Base-by-base conservation (phyloP, 2,113 vertebrate genomes). In the Struthio camelus region DNA sequence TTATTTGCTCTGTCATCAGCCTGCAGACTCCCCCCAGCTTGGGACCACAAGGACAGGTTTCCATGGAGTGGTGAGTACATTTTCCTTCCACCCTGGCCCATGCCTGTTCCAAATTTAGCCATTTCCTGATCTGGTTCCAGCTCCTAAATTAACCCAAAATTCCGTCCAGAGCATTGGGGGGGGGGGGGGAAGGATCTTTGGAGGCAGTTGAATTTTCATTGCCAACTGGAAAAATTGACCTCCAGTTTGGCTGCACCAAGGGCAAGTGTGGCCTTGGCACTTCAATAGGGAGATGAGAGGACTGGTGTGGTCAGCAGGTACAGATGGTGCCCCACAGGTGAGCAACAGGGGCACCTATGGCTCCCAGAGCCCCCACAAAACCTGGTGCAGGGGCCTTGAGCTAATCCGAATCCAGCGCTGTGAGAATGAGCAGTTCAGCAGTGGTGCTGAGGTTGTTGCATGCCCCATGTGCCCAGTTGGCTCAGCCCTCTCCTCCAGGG, bases 101-200 rank as follows among this genome's bases (percentile, higher is more conserved):
- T 6, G 66, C 34, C 79, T 83, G 12, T 75, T 93, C 78, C 76
- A 90, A 87, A 89, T 89, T 69, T 87, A 92, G 78, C 27, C 4
- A 8, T 70, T 94, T 94, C 80, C 87, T 91, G 78, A 94, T 59
- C 78, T 53, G 53, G 44, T 85, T 94, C 81, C 93, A 97, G 67
- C 24, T 93, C 85, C 46, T 42, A 32, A 81, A 89, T 91, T 70
- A 89, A 65, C n/a, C 89, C 76, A 46, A 71, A 69, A 85, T 90
- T 94, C 85, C 59, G 78, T 42, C 32, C 14, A 8, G 40, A 9
- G 19, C 42, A 4, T 9, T 22, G 27, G 54, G 50, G 77, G 17
- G 27, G 54, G 50, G 77, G 17, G 53, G 36, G 62, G 36, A 59
- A 85, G 62, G 34, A 23, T 50, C 44, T 58, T 65, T 53, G 36